Base-by-base conservation (phyloP, 2,113 vertebrate genomes). In the Gadus macrocephalus region DNA sequence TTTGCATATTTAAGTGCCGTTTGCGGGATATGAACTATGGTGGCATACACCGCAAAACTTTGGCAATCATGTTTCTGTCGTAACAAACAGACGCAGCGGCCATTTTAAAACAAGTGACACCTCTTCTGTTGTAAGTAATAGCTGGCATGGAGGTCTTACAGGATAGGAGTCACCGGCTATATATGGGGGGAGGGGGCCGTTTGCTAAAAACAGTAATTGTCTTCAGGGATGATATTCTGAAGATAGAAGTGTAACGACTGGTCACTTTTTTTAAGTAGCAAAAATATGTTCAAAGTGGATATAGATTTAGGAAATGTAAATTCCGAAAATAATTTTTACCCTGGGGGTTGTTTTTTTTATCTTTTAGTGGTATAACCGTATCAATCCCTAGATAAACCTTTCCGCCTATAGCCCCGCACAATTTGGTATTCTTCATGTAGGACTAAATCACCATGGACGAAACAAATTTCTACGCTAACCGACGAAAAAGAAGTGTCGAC, bases 41-140 rank as follows among this genome's bases (percentile, higher is more conserved):
- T 65, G 16, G 4, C 31, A 35, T 35, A 61, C 25, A 15, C 70
- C 22, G 20, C 71, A 3, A 68, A 73, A 68, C 64, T 80, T 80
- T 83, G 82, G 76, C 81, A 84, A 81, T 63, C 12, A 8, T 60
- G 62, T 69, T 78, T 15, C 15, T 49, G 53, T 75, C 67, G 53
- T 56, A 1, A 58, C 15, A 68, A 75, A 49, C 35, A 49, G 31
- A 38, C 28, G 49, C 27, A 65, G 19, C 63, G 1, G 53, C 42
- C 19, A 53, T 77, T 71, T 71, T 63, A 78, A 86, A 86, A 86
- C 82, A 79, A 84, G 14, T 35, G 0, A 31, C 69, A n/a, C 49
- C 64, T 77, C 68, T 74, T 82, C 71, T 62, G 64, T 67, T 62
- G 65, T 25, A 62, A 22, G 19, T 8, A 19, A 62, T 14, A 12